Conservation (phyloP, 2,113 vertebrate species). For the Morone chrysops region DNA sequence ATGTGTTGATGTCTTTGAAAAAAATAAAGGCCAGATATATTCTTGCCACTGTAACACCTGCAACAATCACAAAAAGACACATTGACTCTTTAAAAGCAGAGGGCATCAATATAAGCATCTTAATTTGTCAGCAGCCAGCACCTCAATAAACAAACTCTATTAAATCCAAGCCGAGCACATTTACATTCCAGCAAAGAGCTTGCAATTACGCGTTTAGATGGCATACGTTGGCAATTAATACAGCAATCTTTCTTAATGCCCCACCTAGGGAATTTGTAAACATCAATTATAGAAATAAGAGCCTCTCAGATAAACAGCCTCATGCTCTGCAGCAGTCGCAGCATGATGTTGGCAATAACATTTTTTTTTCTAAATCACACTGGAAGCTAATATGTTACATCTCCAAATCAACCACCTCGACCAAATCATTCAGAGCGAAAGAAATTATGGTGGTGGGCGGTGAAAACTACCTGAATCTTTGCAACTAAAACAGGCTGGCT, state of each 20-base stretch:
- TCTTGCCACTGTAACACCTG: not conserved
- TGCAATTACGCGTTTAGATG: conserved; percentile 66
- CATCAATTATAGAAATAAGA: conserved; percentile 73
- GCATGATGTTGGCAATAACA: not conserved
- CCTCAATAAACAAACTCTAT: conserved; percentile 55
- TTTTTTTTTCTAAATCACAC: not conserved
- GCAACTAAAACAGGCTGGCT: not conserved
- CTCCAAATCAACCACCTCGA: conserved; percentile 33
- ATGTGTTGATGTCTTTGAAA: not conserved
- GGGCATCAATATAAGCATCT: conserved; percentile 41
- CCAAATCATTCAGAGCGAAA: conserved; percentile 1
- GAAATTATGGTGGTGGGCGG: not conserved
- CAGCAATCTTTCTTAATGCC: conserved; percentile 71
- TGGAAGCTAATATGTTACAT: conserved; percentile 9
- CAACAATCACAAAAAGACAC: not conserved
- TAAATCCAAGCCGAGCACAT: conserved; percentile 54
- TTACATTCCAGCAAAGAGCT: conserved; percentile 59
- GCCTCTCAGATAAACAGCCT: conserved; percentile 41
- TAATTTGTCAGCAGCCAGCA: conserved; percentile 24
- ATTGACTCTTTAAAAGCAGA: conserved; percentile 29
- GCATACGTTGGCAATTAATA: conserved; percentile 78
- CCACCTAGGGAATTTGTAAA: conserved; percentile 66
- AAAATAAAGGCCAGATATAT: not conserved
- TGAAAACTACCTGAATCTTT: conserved; percentile 1
- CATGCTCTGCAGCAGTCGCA: conserved; percentile 37